Evolutionary conservation across 2,797 vertebrate genomes (phyloP).

Genomic region (Cottoperca gobio): DNA sequence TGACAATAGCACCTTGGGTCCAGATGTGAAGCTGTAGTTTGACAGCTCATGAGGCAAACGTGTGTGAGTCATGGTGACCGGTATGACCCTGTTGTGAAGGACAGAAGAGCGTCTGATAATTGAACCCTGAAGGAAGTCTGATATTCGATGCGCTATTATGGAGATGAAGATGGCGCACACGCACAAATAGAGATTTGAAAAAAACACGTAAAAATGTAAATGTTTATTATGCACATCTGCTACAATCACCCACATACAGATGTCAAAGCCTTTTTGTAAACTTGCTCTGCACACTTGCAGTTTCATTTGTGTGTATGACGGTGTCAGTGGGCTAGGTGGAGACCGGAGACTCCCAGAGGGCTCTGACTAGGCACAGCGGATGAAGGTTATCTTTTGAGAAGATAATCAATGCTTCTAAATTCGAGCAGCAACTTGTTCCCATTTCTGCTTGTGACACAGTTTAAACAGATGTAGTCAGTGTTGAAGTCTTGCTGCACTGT

Average conservation of each 20-base stretch:
- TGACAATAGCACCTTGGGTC: slow-evolving; percentile 64
- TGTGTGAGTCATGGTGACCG: slow-evolving; percentile 54
- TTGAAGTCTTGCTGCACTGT: slow-evolving; percentile 7
- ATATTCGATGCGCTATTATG: background rate
- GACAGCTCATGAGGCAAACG: slow-evolving; percentile 45
- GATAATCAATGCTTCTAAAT: slow-evolving; percentile 65
- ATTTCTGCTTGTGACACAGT: slow-evolving; percentile 23
- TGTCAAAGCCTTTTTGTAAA: background rate
- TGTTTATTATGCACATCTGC: slow-evolving; percentile 26
- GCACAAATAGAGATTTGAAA: background rate
- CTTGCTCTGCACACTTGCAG: slow-evolving; percentile 8
- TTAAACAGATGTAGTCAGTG: slow-evolving; percentile 36
- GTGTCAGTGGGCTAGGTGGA: slow-evolving; percentile 31
- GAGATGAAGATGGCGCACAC: background rate
- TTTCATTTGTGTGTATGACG: slow-evolving; percentile 4
- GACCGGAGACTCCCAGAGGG: slow-evolving; percentile 65
- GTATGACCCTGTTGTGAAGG: slow-evolving; percentile 31
- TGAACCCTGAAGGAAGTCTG: slow-evolving; percentile 19
- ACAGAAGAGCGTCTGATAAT: slow-evolving; percentile 34
- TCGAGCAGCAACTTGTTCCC: slow-evolving; percentile 30
- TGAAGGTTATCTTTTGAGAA: slow-evolving; percentile 56
- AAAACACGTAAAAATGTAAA: slow-evolving; percentile 20
- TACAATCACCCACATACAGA: slow-evolving; percentile 17
- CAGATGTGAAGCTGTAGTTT: slow-evolving; percentile 69
- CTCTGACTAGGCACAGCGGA: slow-evolving; percentile 40